These are phyloP conservation scores for Cichlasoma orientale DNA, from an alignment of 2,797 vertebrate genomes.

Conservation along the genomic window DNA sequence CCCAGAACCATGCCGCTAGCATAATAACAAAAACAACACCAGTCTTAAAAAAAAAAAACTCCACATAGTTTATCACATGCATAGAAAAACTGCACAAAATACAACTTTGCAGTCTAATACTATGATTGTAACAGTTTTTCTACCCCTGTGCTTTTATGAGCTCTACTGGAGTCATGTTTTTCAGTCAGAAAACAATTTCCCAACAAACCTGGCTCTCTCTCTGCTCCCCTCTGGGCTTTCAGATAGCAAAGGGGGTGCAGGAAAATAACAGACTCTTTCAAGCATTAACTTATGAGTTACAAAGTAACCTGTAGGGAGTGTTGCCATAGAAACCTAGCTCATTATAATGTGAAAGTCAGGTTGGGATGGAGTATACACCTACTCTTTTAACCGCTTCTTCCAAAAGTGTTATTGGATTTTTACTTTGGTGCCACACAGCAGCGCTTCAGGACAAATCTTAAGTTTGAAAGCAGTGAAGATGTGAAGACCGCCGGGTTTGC, in stretches of 20 bases:
- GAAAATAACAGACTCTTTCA: constrained; percentile 67
- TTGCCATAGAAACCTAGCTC: constrained; percentile 81
- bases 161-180: constrained; percentile 21
- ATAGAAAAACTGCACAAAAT: background rate
- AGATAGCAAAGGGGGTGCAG: constrained; percentile 27
- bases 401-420: constrained; percentile 41
- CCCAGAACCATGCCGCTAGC: background rate
- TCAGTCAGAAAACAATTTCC: constrained; percentile 60
- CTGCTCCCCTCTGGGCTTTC: constrained; percentile 59
- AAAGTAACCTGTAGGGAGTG: constrained; percentile 78
- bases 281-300: constrained; percentile 81
- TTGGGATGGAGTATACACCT: constrained; percentile 48
- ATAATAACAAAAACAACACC: background rate
- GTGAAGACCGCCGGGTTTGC: constrained; percentile 7
- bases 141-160: constrained; percentile 6
- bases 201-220: constrained; percentile 27
- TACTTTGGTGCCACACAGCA: constrained; percentile 27
- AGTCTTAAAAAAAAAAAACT: background rate
- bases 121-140: background rate
- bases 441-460: constrained; percentile 31
- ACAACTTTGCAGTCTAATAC: background rate
- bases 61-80: background rate
- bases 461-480: constrained; percentile 8
- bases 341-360: constrained; percentile 69
- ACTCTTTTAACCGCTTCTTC: constrained; percentile 55